Evolutionary conservation across 1,140 invertebrate genomes (phyloP).

Genomic region (Panagrolaimus sp.): DNA sequence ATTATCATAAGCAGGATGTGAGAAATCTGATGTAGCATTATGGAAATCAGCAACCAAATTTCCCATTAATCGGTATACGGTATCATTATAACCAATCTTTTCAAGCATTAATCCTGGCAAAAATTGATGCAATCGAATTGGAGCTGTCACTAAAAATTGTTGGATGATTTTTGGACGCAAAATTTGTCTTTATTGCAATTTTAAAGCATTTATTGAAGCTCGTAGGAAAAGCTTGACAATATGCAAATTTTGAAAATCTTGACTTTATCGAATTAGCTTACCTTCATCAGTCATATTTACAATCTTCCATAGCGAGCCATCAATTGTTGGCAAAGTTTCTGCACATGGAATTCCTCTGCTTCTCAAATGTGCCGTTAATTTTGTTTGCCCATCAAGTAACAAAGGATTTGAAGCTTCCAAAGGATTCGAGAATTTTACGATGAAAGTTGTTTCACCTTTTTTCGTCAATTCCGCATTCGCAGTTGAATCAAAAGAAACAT

Average conservation of each 20-base stretch:
- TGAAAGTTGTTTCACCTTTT: not conserved
- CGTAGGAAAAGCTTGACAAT: no score
- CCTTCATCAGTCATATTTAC: not conserved
- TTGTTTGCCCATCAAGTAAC: not conserved
- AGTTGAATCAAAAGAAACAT: not conserved
- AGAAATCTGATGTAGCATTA: not conserved
- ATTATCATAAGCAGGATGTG: not conserved
- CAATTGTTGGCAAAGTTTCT: not conserved
- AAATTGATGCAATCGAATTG: not conserved
- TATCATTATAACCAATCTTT: not conserved
- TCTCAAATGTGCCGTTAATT: not conserved
- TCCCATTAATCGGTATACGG: not conserved
- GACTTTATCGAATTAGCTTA: not conserved
- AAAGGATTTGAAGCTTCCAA: not conserved
- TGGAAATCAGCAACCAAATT: conserved; percentile 4
- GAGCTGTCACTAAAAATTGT: not conserved
- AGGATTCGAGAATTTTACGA: conserved; percentile 5
- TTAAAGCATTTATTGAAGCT: no score
- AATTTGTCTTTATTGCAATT: no score
- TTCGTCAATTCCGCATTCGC: not conserved
- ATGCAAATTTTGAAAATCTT: no score
- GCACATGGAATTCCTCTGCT: not conserved
- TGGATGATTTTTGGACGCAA: not conserved
- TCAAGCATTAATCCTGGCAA: not conserved
- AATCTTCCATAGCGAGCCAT: not conserved